Evolutionary conservation across 2,797 vertebrate genomes (phyloP).

Genomic region (Spea hammondii): DNA sequence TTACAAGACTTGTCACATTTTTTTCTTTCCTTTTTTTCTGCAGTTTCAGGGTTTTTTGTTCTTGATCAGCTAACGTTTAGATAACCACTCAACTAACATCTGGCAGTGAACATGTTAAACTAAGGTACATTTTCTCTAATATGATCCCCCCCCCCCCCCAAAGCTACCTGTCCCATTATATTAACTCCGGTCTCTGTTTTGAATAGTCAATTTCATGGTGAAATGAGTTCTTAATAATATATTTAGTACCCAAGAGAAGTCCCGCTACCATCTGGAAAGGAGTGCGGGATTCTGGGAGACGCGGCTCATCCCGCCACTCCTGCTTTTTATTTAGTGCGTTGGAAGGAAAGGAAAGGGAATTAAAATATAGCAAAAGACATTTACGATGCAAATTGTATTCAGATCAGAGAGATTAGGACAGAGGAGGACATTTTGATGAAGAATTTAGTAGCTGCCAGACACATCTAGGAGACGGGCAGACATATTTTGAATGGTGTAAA

Average conservation of each 20-base stretch:
- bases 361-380: conserved; percentile 4
- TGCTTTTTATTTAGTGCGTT: conserved; percentile 25
- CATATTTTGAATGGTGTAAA: too few relatives aligned
- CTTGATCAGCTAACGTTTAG: too few relatives aligned
- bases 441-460: neutral
- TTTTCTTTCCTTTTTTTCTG: too few relatives aligned
- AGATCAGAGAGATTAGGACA: conserved; percentile 9
- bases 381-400: conserved; percentile 19
- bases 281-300: conserved; percentile 59
- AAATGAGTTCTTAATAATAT: conserved; percentile 84
- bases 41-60: too few relatives aligned
- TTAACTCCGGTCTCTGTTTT: conserved; percentile 80
- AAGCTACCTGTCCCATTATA: conserved; percentile 79
- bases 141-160: conserved; percentile 67
- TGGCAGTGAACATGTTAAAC: conserved; percentile 65
- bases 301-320: neutral
- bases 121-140: conserved; percentile 74
- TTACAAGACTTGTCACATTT: too few relatives aligned
- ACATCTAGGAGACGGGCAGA: too few relatives aligned
- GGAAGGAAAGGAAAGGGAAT: neutral
- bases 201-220: conserved; percentile 82
- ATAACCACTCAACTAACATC: neutral
- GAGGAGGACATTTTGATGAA: neutral
- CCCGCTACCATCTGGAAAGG: conserved; percentile 78
- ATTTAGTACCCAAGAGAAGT: conserved; percentile 82